phyloP scores from a whole-genome alignment of 2,888 invertebrate genomes.

The Drosophila villosipedis region DNA sequence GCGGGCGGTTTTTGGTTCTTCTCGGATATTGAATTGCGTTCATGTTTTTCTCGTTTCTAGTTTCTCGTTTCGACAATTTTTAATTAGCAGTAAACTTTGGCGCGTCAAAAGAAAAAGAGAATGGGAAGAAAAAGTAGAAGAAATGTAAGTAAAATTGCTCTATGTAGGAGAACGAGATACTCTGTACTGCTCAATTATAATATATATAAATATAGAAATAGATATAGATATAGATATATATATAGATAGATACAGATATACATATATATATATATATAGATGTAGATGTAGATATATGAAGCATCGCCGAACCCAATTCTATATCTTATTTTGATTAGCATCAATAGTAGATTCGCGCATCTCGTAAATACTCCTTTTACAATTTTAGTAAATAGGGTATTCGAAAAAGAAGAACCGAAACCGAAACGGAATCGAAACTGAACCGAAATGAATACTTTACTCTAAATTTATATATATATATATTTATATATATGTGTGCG shows the following conservation, averaged over 20 bases:
- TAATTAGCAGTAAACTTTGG: constrained; percentile 84
- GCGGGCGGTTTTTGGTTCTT: constrained; percentile 49
- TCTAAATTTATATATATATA: constrained; percentile 51
- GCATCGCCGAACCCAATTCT: too few species aligned
- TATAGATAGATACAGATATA: too few species aligned
- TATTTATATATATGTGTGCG: constrained; percentile 17
- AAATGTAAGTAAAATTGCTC: background rate
- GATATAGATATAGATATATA: too few species aligned
- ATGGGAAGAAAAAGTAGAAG: background rate
- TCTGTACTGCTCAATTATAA: too few species aligned
- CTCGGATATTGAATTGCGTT: constrained; percentile 72
- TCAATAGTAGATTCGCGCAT: background rate
- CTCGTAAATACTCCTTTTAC: background rate
- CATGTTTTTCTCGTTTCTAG: constrained; percentile 53
- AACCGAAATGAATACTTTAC: constrained; percentile 70
- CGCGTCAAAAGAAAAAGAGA: constrained; percentile 34
- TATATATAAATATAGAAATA: too few species aligned
- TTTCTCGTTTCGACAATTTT: constrained; percentile 81
- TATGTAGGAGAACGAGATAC: background rate
- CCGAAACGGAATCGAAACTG: constrained; percentile 43
- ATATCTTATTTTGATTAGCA: background rate
- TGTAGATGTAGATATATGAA: too few species aligned
- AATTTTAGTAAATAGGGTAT: constrained; percentile 42
- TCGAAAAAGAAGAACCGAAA: background rate
- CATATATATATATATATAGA: too few species aligned